Evolutionary conservation across 2,113 vertebrate genomes (phyloP), one percentile per base, ranked within the genome.

Genomic region (Scartelaos histophorus): DNA sequence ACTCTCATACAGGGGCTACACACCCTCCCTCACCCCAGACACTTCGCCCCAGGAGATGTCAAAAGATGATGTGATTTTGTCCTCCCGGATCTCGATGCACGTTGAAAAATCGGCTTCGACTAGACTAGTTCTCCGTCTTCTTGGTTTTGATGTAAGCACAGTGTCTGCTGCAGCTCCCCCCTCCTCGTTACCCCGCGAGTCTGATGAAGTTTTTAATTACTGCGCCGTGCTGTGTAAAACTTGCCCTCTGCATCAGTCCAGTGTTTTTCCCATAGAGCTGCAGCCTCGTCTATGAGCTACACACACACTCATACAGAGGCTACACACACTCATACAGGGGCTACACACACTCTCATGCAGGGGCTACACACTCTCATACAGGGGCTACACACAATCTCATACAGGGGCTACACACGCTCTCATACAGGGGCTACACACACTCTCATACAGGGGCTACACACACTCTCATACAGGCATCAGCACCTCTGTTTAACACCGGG

Each of bases 1-100:
- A 54, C 61, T 62, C 10, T 66, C 43, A 66, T 66, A 43, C 35
- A 66, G 22, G 64, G n/a, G n/a, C n/a, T n/a, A n/a, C n/a, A 66
- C 64, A 66, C 21, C 9, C 35, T 38, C 35, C n/a, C n/a, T n/a
- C 4, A 29, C 29, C 4, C 29, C 29, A 29, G 29, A 29, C 29
- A 29, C 29, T 29, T 29, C 29, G 2, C 29, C 29, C 2, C 29
- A 29, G 38, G 7, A 43, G 38, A 43, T 10, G 38, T 43, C 38
- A 43, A 43, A 43, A 43, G 38, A 43, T 38, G 3, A 38, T 38
- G 35, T 38, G 35, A 38, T 38, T 38, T 38, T 38, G 35, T 38
- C 35, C 5, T 29, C 7, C 38, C 6, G 1, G 38, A 10, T 43
- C 10, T 10, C 9, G 0, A 0, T 43, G 6, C 38, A 43, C 10